phyloP scores from a whole-genome alignment of 1,140 invertebrate species.

The Phymastichus coffea region DNA sequence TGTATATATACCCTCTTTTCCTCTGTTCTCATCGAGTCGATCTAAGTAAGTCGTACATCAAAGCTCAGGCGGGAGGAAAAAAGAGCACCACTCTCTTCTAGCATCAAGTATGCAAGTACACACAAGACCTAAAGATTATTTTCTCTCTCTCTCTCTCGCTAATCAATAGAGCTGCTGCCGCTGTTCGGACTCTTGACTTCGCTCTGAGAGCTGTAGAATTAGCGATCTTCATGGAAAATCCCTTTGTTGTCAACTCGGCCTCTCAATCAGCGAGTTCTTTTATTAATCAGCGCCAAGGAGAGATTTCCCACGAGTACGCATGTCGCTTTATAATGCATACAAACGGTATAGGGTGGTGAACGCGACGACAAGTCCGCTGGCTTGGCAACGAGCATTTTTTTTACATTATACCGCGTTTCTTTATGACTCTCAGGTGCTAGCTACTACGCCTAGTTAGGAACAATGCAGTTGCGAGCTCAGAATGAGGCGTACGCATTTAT shows the following conservation, averaged over 20 bases:
- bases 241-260: constrained; percentile 20
- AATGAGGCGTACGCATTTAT: too few species aligned
- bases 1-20: background rate
- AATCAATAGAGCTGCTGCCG: background rate
- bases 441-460: too few species aligned
- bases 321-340: too few species aligned
- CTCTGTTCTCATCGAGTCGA: background rate
- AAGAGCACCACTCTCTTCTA: too few species aligned
- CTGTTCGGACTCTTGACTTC: background rate
- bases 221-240: constrained; percentile 10
- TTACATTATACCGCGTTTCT: too few species aligned
- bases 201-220: too few species aligned
- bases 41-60: background rate
- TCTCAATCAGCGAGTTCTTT: constrained; percentile 29
- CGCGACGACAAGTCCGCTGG: background rate
- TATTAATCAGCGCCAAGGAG: constrained; percentile 27
- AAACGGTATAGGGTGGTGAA: too few species aligned
- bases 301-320: constrained; percentile 38
- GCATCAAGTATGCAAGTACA: too few species aligned
- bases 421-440: too few species aligned
- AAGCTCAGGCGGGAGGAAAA: background rate
- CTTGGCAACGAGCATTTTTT: background rate
- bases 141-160: background rate
- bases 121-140: background rate
- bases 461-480: too few species aligned